Evolutionary conservation across 2,797 vertebrate genomes (phyloP).

Genomic region (Trichosurus vulpecula): DNA sequence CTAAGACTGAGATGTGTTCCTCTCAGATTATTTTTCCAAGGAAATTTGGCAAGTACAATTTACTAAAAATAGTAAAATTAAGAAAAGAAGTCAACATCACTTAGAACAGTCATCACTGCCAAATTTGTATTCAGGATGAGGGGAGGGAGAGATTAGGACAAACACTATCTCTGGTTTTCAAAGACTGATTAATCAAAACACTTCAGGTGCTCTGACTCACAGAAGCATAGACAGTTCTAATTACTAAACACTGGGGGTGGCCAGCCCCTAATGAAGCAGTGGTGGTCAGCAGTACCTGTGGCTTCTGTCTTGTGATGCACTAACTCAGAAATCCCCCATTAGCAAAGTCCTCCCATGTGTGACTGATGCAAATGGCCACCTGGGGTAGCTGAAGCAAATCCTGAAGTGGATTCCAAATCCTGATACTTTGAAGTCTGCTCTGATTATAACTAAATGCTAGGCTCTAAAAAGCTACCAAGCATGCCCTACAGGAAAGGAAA

Average conservation of each 20-base stretch:
- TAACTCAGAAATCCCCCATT: background rate
- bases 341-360: background rate
- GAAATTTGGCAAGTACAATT: background rate
- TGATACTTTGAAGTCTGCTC: background rate
- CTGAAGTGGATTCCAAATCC: background rate
- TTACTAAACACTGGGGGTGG: background rate
- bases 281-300: background rate
- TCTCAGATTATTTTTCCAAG: background rate
- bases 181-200: constrained; percentile 6
- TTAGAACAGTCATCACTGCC: background rate
- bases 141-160: background rate
- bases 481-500: background rate
- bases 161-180: background rate
- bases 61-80: background rate
- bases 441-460: background rate
- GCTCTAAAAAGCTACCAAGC: background rate
- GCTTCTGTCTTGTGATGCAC: background rate
- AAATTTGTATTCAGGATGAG: background rate
- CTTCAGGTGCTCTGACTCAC: background rate
- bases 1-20: background rate
- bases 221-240: background rate
- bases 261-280: background rate
- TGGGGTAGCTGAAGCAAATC: background rate
- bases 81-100: background rate
- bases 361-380: background rate